Percentiles rank a stretch among this genome's conserved stretches.
phyloP scores from a whole-genome alignment of 2,113 vertebrate genomes.

The Elephantulus edwardii region DNA sequence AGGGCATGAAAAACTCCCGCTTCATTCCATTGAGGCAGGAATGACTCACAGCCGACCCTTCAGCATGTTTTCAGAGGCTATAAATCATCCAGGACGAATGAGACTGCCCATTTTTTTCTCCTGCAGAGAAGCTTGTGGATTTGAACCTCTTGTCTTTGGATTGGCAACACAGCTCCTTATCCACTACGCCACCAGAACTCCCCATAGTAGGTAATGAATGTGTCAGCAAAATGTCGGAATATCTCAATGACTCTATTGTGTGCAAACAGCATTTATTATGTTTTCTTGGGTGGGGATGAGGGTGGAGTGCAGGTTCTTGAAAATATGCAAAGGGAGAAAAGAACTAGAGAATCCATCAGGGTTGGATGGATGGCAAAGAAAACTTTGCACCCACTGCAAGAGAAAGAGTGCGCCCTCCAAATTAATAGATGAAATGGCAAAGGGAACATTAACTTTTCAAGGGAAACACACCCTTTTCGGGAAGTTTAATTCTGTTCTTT shows the following conservation, averaged over 20 bases:
- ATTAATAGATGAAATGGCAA: not conserved
- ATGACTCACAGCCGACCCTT: too few relatives aligned
- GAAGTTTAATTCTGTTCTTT: not conserved
- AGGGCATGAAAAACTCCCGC: too few relatives aligned
- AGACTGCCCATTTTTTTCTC: too few relatives aligned
- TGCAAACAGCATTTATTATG: rapidly evolving
- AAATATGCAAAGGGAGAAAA: rapidly evolving
- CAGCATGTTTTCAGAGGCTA: too few relatives aligned
- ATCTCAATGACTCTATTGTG: rapidly evolving
- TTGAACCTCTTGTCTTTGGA: too few relatives aligned
- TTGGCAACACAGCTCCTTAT: too few relatives aligned
- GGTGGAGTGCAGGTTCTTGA: rapidly evolving
- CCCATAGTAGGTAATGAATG: too few relatives aligned
- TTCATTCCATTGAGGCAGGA: too few relatives aligned
- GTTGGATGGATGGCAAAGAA: rapidly evolving
- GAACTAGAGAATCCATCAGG: rapidly evolving
- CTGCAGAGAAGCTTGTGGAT: too few relatives aligned
- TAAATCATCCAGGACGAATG: too few relatives aligned
- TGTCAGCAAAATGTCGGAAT: too few relatives aligned
- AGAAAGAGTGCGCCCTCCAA: not conserved
- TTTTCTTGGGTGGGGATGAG: not conserved
- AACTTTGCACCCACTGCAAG: not conserved
- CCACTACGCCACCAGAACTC: too few relatives aligned
- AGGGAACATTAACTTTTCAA: not conserved
- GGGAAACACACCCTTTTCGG: not conserved